Base-by-base conservation (phyloP, 2,797 vertebrate species). In the Micromesistius poutassou region DNA sequence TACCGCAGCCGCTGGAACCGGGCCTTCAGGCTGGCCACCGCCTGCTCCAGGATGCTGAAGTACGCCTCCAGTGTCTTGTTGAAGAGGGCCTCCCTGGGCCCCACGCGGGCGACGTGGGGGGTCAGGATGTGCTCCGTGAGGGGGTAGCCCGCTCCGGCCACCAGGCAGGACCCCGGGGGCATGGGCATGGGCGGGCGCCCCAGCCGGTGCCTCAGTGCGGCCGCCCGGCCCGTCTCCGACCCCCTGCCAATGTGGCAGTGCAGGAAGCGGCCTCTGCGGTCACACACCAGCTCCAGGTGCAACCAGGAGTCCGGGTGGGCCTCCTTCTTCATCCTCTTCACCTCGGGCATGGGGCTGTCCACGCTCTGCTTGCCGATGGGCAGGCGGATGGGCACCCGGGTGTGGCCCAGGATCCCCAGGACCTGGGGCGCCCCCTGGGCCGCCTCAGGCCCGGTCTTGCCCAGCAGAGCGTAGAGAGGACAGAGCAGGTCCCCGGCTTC, bases 331-430 rank as follows among this genome's bases (percentile, higher is more conserved):
- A 85, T 79, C 81, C 86, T 88, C 83, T 91, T 93, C 73, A 85
- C 84, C 22, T 90, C 87, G 0, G 90, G 87, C 73, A 74, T 14
- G 0, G 73, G 35, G 16, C 88, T 87, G 75, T 93, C 90, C 0
- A 80, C 77, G 6, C 89, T 87, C 0, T 83, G 89, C 76, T 91
- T 92, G 7, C 90, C 87, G 33, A 82, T 77, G 0, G 91, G 90
- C 73, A 92, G 82, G 40, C 94, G 93, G 72, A 94, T 88, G 0
- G 93, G 93, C 83, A 95, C 92, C 72, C 84, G 87, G 0, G 90
- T 94, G 83, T 91, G 87, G 68, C 94, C 93, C 85, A 94, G 42
- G 42, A 93, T 87, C 16, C 93, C 94, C 66, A 95, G 77, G 10
- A 95, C 92, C 71, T 14, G 83, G 77, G 91, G 92, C 16, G 91